Conservation (phyloP, 2,797 vertebrate species). For the Myotis vivesi region DNA sequence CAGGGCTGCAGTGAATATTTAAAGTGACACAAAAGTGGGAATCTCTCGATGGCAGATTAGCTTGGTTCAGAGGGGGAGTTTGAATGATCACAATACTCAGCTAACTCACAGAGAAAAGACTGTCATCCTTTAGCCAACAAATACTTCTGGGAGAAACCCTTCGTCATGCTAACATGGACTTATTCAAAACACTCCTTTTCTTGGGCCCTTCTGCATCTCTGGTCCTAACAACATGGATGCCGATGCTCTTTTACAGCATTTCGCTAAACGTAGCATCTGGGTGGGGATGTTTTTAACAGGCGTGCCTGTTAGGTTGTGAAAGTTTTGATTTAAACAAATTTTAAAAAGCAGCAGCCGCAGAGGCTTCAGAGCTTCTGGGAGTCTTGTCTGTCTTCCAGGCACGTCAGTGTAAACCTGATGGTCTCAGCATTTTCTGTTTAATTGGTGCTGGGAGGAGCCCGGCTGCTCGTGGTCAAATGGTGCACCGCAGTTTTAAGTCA, state of each 20-base stretch:
- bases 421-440: slow-evolving; percentile 63
- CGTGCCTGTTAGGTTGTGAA: slow-evolving; percentile 57
- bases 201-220: neutral
- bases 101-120: slow-evolving; percentile 63
- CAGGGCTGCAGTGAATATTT: neutral
- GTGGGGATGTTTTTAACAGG: neutral
- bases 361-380: slow-evolving; percentile 57
- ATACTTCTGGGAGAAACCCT: slow-evolving; percentile 22
- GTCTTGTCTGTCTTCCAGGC: slow-evolving; percentile 67
- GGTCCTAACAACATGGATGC: slow-evolving; percentile 42
- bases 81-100: slow-evolving; percentile 44
- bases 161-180: neutral
- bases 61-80: slow-evolving; percentile 58
- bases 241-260: neutral
- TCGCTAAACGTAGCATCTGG: neutral
- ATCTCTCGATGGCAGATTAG: slow-evolving; percentile 62
- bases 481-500: slow-evolving; percentile 69
- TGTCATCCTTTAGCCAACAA: neutral
- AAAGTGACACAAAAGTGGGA: neutral
- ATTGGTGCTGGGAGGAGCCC: slow-evolving; percentile 61
- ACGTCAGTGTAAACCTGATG: slow-evolving; percentile 57
- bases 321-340: slow-evolving; percentile 35
- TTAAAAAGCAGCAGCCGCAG: neutral
- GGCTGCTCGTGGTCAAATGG: slow-evolving; percentile 67
- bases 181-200: slow-evolving; percentile 47